Base-by-base conservation (phyloP, 2,797 vertebrate species). In the Psittacula echo region DNA sequence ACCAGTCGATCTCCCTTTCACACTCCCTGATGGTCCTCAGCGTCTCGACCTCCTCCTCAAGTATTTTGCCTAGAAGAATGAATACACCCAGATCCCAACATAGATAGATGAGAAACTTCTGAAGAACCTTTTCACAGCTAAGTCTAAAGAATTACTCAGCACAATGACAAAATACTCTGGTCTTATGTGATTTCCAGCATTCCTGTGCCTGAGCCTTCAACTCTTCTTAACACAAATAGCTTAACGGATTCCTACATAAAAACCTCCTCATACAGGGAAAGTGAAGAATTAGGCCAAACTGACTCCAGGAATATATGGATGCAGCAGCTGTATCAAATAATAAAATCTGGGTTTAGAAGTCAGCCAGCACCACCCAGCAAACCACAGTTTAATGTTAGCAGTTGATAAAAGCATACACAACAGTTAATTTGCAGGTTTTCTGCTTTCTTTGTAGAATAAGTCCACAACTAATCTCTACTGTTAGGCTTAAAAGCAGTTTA, bases 401-500 rank as follows among this genome's bases (percentile, higher is more conserved):
- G 42, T 19, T 44, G 37, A 80, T 83, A 64, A 86, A 80, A 93
- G 45, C 34, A 44, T 41, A 94, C 13, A 78, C 67, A 92, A 47
- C 41, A 34, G 60, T 93, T 94, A 93, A 77, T 79, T 94, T 93
- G 67, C 65, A 90, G 80, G 61, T 89, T 92, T 64, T 48, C 51
- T 67, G 26, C n/a, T 64, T 84, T 39, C 78, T 94, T 91, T 83
- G 44, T 73, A 67, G 92, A 95, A 4, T 48, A 92, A 94, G 58
- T 85, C 82, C 86, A 94, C 56, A 92, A 84, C 76, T 93, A 94
- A 96, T 94, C 82, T 92, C 30, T 60, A 85, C 74, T 29, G 17
- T 67, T 68, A 79, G 37, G 77, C 62, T 95, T 91, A 95, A 95
- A 94, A 95, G 87, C 85, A 80, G 75, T 87, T 95, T 94, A 89